A percentile compares a stretch with the other conserved stretches of the same genome.
Conservation (phyloP, 1,140 invertebrate species). For the Mamestra configurata region DNA sequence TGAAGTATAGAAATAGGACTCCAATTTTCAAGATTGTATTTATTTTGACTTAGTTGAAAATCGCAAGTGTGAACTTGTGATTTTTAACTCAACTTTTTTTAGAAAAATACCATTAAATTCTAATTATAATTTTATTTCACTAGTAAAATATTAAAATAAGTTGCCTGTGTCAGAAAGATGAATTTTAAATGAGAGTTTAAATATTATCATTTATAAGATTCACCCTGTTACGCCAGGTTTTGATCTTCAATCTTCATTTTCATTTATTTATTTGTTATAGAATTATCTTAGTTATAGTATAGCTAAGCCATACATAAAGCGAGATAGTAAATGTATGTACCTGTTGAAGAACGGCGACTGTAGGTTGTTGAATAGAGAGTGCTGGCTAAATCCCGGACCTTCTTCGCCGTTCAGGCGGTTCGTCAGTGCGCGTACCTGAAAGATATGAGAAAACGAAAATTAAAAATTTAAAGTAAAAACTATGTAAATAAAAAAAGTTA, state of each 20-base stretch:
- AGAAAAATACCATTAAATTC: no score
- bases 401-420: constrained; percentile 95
- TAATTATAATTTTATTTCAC: no score
- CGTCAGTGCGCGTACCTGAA: constrained; percentile 93
- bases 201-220: background rate
- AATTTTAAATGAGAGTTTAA: background rate
- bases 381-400: constrained; percentile 89
- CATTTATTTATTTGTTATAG: constrained; percentile 24
- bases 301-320: constrained; percentile 10
- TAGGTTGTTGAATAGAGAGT: constrained; percentile 85
- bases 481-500: no score
- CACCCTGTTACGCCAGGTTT: constrained; percentile 1
- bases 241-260: background rate
- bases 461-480: background rate
- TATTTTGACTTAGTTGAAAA: no score
- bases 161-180: background rate
- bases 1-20: background rate
- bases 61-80: no score
- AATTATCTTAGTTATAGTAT: background rate
- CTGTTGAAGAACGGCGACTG: constrained; percentile 88
- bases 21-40: background rate
- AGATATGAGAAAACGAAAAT: background rate
- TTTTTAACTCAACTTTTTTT: background rate
- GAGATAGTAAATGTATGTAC: constrained; percentile 58
- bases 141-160: background rate